Base-by-base conservation (phyloP, 2,888 invertebrate species). In the Thymelicus lineola region DNA sequence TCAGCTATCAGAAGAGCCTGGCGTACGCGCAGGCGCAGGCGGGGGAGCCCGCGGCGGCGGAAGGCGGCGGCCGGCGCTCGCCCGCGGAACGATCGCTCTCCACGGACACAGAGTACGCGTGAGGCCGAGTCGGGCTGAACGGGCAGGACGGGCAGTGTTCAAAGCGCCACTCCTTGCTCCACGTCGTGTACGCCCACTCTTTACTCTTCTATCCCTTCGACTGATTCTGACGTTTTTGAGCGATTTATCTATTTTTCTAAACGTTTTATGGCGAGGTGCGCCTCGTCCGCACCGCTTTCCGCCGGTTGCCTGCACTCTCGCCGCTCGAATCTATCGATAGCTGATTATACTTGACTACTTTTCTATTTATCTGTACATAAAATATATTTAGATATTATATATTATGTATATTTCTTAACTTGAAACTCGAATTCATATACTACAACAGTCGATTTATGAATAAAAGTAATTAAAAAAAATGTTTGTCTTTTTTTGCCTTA, bases 1-100 rank as follows among this genome's bases (percentile, higher is more conserved):
- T 97, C 93, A 96, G 96, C 87, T 97, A 97, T 85, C 97, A 97
- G 89, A 96, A 96, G 87, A 96, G 96, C 82, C 94, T 97, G 74
- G 96, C 97, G 61, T 96, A 95, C 80, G 96, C 96, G 61, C 96
- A 96, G 86, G 95, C 96, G 59, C 94, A 93, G 81, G 95, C 94
- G 74, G 93, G 91, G 74, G 95, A 94, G 80, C 88, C 83, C 82
- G 90, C 84, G 76, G 87, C 76, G 79, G 88, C 83, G 75, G 92
- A 84, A 80, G 78, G 79, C 64, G 79, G 82, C 68, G 88, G 85
- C 78, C 90, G 87, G 42, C 94, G 93, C 74, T 94, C 95, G 58
- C 90, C 94, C 45, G 95, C 94, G 66, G 95, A 95, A 84, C 93
- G 95, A 70, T 94, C 94, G 71, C 92, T 95, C 67, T 96, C 96